A percentile compares a stretch with the other conserved stretches of the same genome.
phyloP scores from a whole-genome alignment of 1,140 invertebrate genomes.

The Ceratosolen solmsi region DNA sequence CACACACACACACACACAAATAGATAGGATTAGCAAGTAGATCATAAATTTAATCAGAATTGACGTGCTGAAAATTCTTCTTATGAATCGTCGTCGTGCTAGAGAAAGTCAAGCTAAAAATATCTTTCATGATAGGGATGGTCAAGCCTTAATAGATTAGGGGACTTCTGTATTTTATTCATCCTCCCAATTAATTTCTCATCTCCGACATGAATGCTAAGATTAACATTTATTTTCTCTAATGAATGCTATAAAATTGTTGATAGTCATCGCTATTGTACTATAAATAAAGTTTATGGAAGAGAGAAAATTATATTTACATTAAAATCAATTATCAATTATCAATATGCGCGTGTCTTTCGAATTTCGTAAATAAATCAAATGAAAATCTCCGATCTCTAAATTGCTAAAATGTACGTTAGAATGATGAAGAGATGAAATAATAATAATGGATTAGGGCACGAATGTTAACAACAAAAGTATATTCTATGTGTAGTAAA shows the following conservation, averaged over 20 bases:
- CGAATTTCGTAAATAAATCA: no score
- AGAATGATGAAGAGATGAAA: no score
- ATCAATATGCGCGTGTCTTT: no score
- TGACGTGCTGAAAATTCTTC: not conserved
- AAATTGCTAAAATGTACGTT: no score
- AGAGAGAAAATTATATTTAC: no score
- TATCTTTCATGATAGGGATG: slow-evolving; percentile 6
- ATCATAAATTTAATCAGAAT: slow-evolving; percentile 23
- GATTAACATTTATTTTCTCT: slow-evolving; percentile 32
- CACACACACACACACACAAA: no score
- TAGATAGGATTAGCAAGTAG: not conserved
- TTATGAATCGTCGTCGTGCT: not conserved
- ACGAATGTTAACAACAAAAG: not conserved
- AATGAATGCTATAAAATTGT: not conserved
- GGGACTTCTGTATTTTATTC: slow-evolving; percentile 33
- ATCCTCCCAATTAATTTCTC: slow-evolving; percentile 34
- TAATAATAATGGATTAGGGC: no score
- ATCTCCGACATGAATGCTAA: not conserved
- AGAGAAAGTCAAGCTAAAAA: slow-evolving; percentile 34
- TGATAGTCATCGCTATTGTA: no score
- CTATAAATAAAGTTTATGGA: no score
- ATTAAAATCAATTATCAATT: no score
- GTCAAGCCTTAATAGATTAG: slow-evolving; percentile 34
- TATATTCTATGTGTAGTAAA: no score
- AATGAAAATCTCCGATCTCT: no score